Percentiles rank a stretch among this genome's conserved stretches.
phyloP scores from a whole-genome alignment of 2,113 vertebrate genomes.

The Patagioenas fasciata region DNA sequence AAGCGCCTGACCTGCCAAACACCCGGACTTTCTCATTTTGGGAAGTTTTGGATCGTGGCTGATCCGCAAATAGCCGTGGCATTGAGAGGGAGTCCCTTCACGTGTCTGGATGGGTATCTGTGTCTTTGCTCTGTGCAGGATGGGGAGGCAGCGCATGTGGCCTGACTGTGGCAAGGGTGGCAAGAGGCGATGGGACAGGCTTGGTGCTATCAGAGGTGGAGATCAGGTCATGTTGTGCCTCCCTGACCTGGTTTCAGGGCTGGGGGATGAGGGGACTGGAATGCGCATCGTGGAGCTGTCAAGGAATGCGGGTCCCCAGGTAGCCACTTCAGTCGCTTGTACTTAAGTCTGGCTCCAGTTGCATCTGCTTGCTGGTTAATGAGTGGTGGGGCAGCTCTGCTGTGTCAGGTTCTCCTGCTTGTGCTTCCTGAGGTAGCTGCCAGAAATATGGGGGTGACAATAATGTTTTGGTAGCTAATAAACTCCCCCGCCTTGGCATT shows the following conservation, averaged over 20 bases:
- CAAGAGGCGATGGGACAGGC: slow-evolving; percentile 1
- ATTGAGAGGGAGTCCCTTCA: not conserved
- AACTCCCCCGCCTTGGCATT: not conserved
- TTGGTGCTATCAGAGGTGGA: slow-evolving; percentile 47
- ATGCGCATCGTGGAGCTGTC: slow-evolving; percentile 4
- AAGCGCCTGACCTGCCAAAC: slow-evolving; percentile 2
- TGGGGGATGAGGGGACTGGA: not conserved
- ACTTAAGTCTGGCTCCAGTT: not conserved
- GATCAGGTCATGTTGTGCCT: slow-evolving; percentile 54
- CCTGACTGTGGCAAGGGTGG: not conserved
- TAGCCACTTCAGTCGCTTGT: not conserved
- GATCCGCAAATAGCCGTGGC: not conserved
- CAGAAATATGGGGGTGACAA: not conserved
- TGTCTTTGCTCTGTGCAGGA: not conserved
- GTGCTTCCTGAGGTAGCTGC: not conserved
- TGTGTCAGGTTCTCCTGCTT: not conserved
- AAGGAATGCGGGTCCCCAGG: slow-evolving; percentile 44
- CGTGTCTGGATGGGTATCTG: not conserved
- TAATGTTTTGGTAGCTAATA: not conserved
- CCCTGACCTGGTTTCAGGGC: slow-evolving; percentile 9
- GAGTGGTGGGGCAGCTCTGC: not conserved
- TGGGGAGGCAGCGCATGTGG: not conserved
- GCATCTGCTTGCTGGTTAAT: slow-evolving; percentile 14
- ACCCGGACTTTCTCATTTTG: not conserved
- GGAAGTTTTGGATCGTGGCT: slow-evolving; percentile 16